Evolutionary conservation across 2,797 vertebrate genomes (phyloP), one percentile per base, ranked within the genome.

Genomic region (Oophaga sylvatica): DNA sequence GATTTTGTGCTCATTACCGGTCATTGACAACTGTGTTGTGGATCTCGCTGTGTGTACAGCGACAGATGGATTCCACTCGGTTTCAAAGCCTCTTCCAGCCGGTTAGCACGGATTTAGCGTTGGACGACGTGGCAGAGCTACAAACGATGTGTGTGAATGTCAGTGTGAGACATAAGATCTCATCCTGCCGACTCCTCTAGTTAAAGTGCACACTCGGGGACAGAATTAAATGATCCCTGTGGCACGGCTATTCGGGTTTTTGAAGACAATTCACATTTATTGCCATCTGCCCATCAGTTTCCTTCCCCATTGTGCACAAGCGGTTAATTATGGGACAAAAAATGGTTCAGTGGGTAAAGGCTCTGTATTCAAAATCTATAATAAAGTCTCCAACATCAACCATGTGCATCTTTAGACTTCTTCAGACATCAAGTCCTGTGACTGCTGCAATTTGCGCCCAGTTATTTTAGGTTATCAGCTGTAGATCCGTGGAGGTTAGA

Each of bases 1-100:
- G 84, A 73, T 68, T 82, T 59, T 86, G 63, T 86, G 71, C 80
- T 89, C 78, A 86, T 89, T 89, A 82, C 80, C 76, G n/a, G 65
- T 80, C 80, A 84, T 84, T 84, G 87, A 85, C 78, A 78, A 81
- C 57, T 67, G 83, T 67, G 83, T 77, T 60, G n/a, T 29, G 70
- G 78, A 81, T 84, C 87, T 70, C 48, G 45, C 87, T 85, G 87
- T 85, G 83, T 70, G 59, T 71, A 53, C 48, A 81, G 79, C 45
- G 45, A 76, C 78, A 81, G 83, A 75, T 68, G 62, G 53, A 70
- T 85, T 85, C 56, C 80, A 62, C 29, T 48, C 26, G 67, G 62
- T 67, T 81, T 88, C 79, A 88, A 85, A 88, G 77, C 41, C 59
- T 53, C 35, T n/a, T 75, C 68, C 68, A 85, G 87, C 82, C 80